A percentile compares a stretch with the other conserved stretches of the same genome.
Evolutionary conservation across 2,113 vertebrate species (phyloP).

Genomic region (Cebus imitator): DNA sequence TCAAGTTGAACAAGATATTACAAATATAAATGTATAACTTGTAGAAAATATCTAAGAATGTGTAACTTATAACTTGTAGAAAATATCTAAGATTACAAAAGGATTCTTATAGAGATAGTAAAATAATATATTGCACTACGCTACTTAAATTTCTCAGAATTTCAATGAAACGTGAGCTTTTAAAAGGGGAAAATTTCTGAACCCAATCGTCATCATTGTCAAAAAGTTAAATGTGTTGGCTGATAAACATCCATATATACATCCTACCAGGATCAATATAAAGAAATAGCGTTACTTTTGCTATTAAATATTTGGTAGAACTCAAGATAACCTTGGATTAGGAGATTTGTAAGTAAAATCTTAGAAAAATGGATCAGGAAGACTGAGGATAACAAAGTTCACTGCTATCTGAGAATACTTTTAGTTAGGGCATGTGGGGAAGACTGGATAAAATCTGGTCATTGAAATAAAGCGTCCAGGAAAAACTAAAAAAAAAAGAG

Average conservation of each 20-base stretch:
- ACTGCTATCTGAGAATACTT: background rate
- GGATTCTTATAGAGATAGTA: background rate
- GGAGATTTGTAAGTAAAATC: constrained; percentile 23
- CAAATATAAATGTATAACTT: background rate
- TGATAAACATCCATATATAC: background rate
- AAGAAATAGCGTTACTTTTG: background rate
- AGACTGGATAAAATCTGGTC: background rate
- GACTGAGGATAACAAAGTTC: background rate
- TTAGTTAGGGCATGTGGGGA: background rate
- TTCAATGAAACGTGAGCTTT: background rate
- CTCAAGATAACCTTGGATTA: background rate
- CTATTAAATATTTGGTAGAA: background rate
- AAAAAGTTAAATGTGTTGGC: background rate
- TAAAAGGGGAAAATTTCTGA: background rate
- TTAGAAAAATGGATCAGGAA: background rate
- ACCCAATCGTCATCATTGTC: background rate
- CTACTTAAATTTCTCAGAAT: background rate
- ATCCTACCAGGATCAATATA: background rate
- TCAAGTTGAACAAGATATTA: constrained; percentile 33
- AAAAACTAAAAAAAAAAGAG: background rate
- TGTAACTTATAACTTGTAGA: background rate
- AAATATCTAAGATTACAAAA: constrained; percentile 18
- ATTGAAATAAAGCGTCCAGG: background rate
- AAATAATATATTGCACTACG: background rate
- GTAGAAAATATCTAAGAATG: background rate